Base-by-base conservation (phyloP, 2,797 vertebrate species). In the Chaetophractus vellerosus region DNA sequence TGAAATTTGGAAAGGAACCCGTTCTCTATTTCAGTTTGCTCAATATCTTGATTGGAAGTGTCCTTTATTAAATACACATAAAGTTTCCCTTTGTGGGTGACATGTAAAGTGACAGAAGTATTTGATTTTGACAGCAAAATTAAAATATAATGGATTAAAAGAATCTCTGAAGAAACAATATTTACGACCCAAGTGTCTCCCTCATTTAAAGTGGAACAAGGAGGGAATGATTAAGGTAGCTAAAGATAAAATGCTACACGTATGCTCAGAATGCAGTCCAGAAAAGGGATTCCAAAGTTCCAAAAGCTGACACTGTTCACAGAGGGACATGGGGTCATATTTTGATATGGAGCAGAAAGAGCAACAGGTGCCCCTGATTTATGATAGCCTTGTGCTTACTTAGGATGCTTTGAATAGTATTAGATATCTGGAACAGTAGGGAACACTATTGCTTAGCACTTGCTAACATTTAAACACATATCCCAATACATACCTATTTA, bases 71-170 rank as follows among this genome's bases (percentile, higher is more conserved):
- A 59, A 79, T 6, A 83, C 59, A 64, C 69, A 45, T 45, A 19
- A 95, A 92, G 14, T 19, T 55, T 4, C 7, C 15, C 14, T 90
- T 69, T 92, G 74, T 38, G 76, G 8, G 1, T 33, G 3, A 21
- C 12, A 63, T 36, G 15, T 26, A 78, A 71, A 31, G 12, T 78
- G 26, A 61, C 6, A 80, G 55, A 36, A 9, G 9, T 45, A 45
- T 45, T 45, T 45, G 45, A 45, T 45, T 45, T 45, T 45, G 45
- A 45, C 41, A 66, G 69, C 8, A 81, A 85, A 84, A 81, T 80
- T 26, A 23, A 88, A 95, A 85, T 11, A 66, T 18, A 78, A 41
- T 50, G 16, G 23, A 50, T 83, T 94, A 87, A 92, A 92, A 72
- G 45, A 57, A 19, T 38, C 78, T 52, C 75, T 72, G 18, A 52